Conservation (phyloP, 1,140 invertebrate species). For the Drosophila pallidifrons region DNA sequence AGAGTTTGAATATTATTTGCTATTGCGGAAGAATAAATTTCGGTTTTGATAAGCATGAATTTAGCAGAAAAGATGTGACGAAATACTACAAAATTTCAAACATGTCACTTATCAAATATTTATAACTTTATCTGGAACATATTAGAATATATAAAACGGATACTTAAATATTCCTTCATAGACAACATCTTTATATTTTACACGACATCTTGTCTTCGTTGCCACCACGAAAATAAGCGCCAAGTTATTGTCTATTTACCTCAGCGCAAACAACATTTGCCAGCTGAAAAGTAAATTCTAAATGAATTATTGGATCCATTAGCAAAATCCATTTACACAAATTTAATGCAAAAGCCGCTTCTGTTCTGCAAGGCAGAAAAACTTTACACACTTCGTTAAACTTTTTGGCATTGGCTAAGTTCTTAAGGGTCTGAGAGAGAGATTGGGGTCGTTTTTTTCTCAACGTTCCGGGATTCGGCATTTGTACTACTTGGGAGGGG, state of each 20-base stretch:
- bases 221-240: conserved; percentile 64
- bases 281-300: conserved; percentile 79
- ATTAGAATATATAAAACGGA: too few species aligned
- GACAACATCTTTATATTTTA: neutral
- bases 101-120: too few species aligned
- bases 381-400: conserved; percentile 81
- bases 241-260: conserved; percentile 75
- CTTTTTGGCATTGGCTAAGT: conserved; percentile 57
- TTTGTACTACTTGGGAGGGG: conserved; percentile 18
- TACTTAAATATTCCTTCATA: too few species aligned
- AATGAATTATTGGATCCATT: conserved; percentile 85
- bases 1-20: conserved; percentile 52
- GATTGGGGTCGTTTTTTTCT: neutral
- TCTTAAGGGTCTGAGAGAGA: conserved; percentile 13
- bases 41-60: neutral
- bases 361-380: conserved; percentile 49
- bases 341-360: conserved; percentile 79
- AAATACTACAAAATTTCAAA: neutral
- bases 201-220: neutral
- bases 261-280: conserved; percentile 77
- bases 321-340: conserved; percentile 84
- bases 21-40: neutral
- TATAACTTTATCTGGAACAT: too few species aligned
- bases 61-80: conserved; percentile 12
- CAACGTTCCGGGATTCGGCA: conserved; percentile 23